Evolutionary conservation across 2,888 invertebrate species (phyloP).

Genomic region (Cerastis rubricosa): DNA sequence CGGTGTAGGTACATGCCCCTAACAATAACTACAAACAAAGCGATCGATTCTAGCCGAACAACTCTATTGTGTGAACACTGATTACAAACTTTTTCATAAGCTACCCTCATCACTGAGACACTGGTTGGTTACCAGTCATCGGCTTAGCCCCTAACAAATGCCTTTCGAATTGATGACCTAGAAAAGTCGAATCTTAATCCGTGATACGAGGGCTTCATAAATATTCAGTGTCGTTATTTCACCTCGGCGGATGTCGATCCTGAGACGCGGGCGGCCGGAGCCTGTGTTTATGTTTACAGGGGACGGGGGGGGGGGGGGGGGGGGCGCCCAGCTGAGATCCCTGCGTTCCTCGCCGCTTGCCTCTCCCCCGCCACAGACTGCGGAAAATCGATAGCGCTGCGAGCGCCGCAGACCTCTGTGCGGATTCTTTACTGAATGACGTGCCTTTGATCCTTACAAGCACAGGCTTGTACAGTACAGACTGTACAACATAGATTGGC

Average conservation of each 20-base stretch:
- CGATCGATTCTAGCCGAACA: slow-evolving; percentile 55
- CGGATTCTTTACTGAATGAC: slow-evolving; percentile 74
- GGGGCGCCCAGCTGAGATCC: slow-evolving; percentile 85
- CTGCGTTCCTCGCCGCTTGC: slow-evolving; percentile 65
- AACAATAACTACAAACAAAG: slow-evolving; percentile 52
- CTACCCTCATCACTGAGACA: slow-evolving; percentile 53
- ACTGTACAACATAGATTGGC: slow-evolving; percentile 49
- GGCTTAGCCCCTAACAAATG: slow-evolving; percentile 70
- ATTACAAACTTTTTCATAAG: slow-evolving; percentile 62
- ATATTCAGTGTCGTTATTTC: slow-evolving; percentile 89
- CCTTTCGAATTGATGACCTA: slow-evolving; percentile 83
- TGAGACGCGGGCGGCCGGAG: slow-evolving; percentile 73
- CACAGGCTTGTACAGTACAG: slow-evolving; percentile 64
- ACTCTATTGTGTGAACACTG: slow-evolving; percentile 52
- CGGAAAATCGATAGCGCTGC: slow-evolving; percentile 88
- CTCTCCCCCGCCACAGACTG: slow-evolving; percentile 74
- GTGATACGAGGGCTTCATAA: slow-evolving; percentile 87
- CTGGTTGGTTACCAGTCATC: slow-evolving; percentile 59
- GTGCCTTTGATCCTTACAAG: slow-evolving; percentile 75
- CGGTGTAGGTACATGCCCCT: slow-evolving; percentile 31
- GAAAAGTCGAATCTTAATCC: slow-evolving; percentile 88
- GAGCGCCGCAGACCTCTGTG: slow-evolving; percentile 80
- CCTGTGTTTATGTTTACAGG: slow-evolving; percentile 90
- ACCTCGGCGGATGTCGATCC: slow-evolving; percentile 88
- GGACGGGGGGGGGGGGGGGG: slow-evolving; percentile 75